Percentiles rank a stretch among this genome's conserved stretches.
Conservation (phyloP, 2,888 invertebrate species). For the Campopleginae sp. region DNA sequence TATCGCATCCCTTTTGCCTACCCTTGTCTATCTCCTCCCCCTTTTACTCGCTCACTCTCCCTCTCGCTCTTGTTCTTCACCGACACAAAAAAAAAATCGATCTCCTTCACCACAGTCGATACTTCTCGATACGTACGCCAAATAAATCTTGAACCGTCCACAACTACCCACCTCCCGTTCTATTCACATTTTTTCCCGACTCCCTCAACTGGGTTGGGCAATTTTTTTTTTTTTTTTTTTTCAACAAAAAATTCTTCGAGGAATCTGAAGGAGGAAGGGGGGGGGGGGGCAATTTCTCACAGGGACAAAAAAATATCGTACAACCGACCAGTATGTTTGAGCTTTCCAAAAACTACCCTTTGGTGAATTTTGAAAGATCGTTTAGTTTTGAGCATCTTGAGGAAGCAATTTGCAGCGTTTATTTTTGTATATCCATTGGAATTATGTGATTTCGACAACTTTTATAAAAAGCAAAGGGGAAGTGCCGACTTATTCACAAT, state of each 20-base stretch:
- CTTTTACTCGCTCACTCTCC: neutral
- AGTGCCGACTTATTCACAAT: too few relatives aligned
- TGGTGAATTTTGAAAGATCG: too few relatives aligned
- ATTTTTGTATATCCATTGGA: too few relatives aligned
- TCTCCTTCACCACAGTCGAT: slow-evolving; percentile 63
- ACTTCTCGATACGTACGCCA: slow-evolving; percentile 11
- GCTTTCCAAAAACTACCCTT: neutral
- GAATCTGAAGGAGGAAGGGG: too few relatives aligned
- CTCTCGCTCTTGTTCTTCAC: neutral
- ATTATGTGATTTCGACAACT: too few relatives aligned
- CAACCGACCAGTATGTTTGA: neutral
- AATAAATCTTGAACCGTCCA: slow-evolving; percentile 1
- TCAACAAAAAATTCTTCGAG: neutral
- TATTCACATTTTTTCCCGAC: neutral
- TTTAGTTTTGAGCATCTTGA: too few relatives aligned
- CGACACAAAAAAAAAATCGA: neutral
- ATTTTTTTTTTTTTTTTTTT: neutral
- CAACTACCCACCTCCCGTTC: neutral
- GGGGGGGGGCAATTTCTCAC: neutral
- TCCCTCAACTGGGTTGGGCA: neutral
- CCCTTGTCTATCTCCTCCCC: slow-evolving; percentile 2
- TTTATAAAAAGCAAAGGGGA: too few relatives aligned
- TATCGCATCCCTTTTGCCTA: slow-evolving; percentile 37
- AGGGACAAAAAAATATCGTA: neutral
- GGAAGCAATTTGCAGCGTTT: too few relatives aligned